These are phyloP conservation scores for Holothuria glaberrima DNA, from an alignment of 35 echinoderm and acorn worm species.

Conservation along the genomic window DNA sequence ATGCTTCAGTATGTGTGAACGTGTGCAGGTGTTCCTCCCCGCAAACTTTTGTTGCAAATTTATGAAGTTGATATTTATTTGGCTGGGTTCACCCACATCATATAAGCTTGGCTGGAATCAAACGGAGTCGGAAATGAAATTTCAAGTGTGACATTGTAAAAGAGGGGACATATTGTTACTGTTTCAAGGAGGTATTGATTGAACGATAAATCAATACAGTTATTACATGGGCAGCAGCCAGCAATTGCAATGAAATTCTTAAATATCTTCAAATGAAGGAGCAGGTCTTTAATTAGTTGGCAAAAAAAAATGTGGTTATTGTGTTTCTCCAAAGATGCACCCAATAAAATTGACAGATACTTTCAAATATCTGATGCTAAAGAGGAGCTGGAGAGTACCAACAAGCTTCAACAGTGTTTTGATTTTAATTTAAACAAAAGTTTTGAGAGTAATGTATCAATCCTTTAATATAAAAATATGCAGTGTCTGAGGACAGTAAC, in stretches of 20 bases:
- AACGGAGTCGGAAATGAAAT: constrained; percentile 30
- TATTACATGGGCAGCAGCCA: not conserved
- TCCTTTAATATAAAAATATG: no score
- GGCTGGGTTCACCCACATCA: constrained; percentile 13
- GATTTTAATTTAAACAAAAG: no score
- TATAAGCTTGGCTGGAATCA: not conserved
- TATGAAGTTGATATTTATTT: constrained; percentile 19
- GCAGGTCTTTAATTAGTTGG: constrained; percentile 24
- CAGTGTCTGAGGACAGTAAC: no score
- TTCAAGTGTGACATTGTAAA: not conserved
- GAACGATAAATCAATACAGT: constrained; percentile 30
- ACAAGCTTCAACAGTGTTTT: no score
- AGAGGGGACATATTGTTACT: constrained; percentile 23
- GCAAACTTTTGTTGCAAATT: constrained; percentile 57
- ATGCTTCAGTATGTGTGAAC: constrained; percentile 53
- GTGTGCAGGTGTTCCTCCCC: constrained; percentile 46
- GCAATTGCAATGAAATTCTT: constrained; percentile 1
- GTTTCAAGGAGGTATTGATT: constrained; percentile 42
- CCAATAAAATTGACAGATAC: no score
- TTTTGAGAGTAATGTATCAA: no score
- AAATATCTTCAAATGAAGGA: constrained; percentile 12
- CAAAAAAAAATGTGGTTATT: no score
- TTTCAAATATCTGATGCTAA: no score
- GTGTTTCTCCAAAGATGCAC: no score
- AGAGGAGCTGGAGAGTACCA: no score